Evolutionary conservation across 2,113 vertebrate species (phyloP).

Genomic region (Echinops telfairi): DNA sequence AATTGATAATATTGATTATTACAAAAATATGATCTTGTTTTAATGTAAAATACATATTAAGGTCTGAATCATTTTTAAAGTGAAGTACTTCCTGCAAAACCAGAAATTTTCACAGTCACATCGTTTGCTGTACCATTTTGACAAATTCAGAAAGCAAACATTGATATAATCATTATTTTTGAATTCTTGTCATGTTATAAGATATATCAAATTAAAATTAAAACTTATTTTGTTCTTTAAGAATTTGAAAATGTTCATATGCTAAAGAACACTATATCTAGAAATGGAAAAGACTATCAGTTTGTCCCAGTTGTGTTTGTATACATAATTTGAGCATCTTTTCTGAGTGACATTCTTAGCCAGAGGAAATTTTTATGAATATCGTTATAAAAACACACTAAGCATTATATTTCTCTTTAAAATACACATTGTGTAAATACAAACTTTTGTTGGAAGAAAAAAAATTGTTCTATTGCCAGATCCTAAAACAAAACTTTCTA

Average conservation of each 20-base stretch:
- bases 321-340: background rate
- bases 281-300: background rate
- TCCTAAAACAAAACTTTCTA: background rate
- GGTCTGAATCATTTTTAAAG: background rate
- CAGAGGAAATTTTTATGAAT: background rate
- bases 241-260: background rate
- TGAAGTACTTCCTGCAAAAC: background rate
- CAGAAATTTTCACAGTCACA: background rate
- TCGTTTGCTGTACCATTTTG: background rate
- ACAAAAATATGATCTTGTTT: slow-evolving; percentile 5
- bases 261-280: background rate
- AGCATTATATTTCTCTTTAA: background rate
- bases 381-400: background rate
- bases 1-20: background rate
- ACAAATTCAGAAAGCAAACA: background rate
- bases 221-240: background rate
- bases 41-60: slow-evolving; percentile 7
- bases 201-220: background rate
- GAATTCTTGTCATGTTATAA: background rate
- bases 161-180: background rate
- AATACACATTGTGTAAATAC: background rate
- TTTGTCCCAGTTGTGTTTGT: background rate
- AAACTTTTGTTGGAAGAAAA: background rate
- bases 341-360: background rate
- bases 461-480: background rate